Evolutionary conservation across 2,888 invertebrate species (phyloP).

Genomic region (Odontocerum albicorne): DNA sequence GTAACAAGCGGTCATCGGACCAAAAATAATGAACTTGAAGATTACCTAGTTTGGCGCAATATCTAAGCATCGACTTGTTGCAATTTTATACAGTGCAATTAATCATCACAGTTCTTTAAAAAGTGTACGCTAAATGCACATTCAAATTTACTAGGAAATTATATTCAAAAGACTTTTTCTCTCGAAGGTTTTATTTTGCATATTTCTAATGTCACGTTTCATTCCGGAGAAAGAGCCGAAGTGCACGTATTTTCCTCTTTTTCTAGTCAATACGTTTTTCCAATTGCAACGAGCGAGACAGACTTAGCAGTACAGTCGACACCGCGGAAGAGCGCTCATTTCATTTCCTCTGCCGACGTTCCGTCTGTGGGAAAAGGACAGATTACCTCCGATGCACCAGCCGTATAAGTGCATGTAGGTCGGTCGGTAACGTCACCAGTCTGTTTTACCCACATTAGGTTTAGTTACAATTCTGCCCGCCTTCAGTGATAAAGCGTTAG

Average conservation of each 20-base stretch:
- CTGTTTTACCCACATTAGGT: constrained; percentile 32
- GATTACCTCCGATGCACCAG: constrained; percentile 48
- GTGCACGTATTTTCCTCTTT: constrained; percentile 8
- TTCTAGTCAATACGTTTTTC: constrained; percentile 9
- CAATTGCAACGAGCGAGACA: constrained; percentile 53
- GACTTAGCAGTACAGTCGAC: constrained; percentile 47
- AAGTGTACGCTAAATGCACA: too few species aligned
- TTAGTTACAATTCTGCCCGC: constrained; percentile 30
- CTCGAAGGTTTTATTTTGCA: background rate
- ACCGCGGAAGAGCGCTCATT: constrained; percentile 49
- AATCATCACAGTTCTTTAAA: background rate
- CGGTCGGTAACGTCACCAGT: constrained; percentile 45
- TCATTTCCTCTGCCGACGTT: constrained; percentile 8
- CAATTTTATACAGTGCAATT: constrained; percentile 2
- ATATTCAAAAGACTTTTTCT: too few species aligned
- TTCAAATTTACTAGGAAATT: too few species aligned
- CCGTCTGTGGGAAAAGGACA: constrained; percentile 42
- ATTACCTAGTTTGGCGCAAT: constrained; percentile 42
- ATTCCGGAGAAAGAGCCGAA: background rate
- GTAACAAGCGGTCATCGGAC: constrained; percentile 47
- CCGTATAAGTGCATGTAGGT: constrained; percentile 60
- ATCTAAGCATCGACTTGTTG: constrained; percentile 18
- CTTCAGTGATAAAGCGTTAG: constrained; percentile 46
- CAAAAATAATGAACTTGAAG: constrained; percentile 63
- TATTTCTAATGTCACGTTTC: background rate